Percentiles rank a stretch among this genome's conserved stretches.
phyloP scores from a whole-genome alignment of 2,113 vertebrate genomes.

The Chamaetylas fuelleborni region DNA sequence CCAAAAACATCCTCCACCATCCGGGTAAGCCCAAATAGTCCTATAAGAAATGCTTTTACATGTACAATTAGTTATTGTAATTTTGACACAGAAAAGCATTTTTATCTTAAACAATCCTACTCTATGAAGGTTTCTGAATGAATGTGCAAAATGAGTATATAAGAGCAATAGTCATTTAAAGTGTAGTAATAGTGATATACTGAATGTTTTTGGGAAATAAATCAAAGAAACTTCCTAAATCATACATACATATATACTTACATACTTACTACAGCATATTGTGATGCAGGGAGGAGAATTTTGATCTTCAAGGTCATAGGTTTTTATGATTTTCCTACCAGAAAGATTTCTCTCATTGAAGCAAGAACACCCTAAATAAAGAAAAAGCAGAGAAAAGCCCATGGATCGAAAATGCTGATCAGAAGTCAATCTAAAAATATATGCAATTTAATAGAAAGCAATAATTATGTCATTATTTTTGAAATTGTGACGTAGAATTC shows the following conservation, averaged over 20 bases:
- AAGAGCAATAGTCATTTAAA: not conserved
- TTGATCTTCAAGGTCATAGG: not conserved
- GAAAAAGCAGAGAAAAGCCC: not conserved
- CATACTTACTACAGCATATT: not conserved
- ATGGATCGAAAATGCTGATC: not conserved
- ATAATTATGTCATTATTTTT: not conserved
- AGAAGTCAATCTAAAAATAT: not conserved
- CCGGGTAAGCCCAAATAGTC: not conserved
- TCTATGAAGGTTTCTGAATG: not conserved
- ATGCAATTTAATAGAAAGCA: not conserved
- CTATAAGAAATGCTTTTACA: not conserved
- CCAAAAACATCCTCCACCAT: not conserved
- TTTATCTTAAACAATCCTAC: not conserved
- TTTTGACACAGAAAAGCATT: not conserved
- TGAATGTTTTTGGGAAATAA: not conserved
- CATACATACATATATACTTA: not conserved
- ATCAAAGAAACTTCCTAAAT: not conserved
- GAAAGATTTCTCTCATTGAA: not conserved
- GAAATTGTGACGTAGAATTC: not conserved
- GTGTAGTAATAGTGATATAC: not conserved
- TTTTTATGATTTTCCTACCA: not conserved
- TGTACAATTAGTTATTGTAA: not conserved
- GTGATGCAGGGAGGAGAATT: not conserved
- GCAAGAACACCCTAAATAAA: not conserved
- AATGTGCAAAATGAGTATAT: not conserved